Percentiles rank a stretch among this genome's conserved stretches.
These are phyloP conservation scores for Bos taurus DNA, from an alignment of 2,113 vertebrate genomes.

Conservation along the genomic window ARS-UCD2.0 NC_037334.1:72269001-72269500, in stretches of 20 bases:
- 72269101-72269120: background rate
- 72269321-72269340: background rate
- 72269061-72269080: no score
- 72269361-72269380: constrained; percentile 54
- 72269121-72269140: background rate
- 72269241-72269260: background rate
- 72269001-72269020: background rate
- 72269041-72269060: background rate
- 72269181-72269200: background rate
- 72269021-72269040: background rate
- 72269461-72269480: constrained; percentile 83
- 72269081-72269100: background rate
- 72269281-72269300: background rate
- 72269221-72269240: background rate
- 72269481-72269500: constrained; percentile 87
- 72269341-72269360: constrained; percentile 33
- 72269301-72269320: background rate
- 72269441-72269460: background rate
- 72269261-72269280: background rate
- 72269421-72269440: constrained; percentile 16
- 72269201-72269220: background rate
- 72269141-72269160: background rate
- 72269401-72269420: constrained; percentile 47
- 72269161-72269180: background rate
- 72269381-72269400: constrained; percentile 19